Conservation (phyloP, 2,888 invertebrate genomes). For the Volucella inanis region DNA sequence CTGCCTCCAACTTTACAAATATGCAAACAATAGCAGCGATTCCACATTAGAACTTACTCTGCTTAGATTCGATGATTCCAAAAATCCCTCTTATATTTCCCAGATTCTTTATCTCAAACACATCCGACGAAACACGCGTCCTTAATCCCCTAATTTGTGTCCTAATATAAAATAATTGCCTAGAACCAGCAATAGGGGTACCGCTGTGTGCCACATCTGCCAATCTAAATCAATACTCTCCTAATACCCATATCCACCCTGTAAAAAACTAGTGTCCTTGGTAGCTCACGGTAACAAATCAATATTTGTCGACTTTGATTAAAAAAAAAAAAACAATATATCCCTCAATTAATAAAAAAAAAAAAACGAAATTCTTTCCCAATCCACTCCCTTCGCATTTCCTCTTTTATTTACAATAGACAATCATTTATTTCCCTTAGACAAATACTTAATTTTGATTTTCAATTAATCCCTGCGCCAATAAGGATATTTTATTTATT, state of each 20-base stretch:
- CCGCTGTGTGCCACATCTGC: conserved; percentile 49
- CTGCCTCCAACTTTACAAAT: too few species aligned
- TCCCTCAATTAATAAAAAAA: conserved; percentile 2
- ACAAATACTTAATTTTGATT: conserved; percentile 72
- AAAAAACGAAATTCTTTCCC: not conserved
- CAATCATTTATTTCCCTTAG: conserved; percentile 69
- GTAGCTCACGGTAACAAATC: conserved; percentile 38
- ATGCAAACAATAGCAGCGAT: too few species aligned
- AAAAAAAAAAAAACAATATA: conserved; percentile 5
- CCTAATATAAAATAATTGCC: conserved; percentile 31
- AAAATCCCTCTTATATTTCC: conserved; percentile 2
- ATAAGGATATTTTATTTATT: conserved; percentile 52
- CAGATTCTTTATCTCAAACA: not conserved
- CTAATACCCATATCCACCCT: conserved; percentile 26
- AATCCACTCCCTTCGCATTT: conserved; percentile 7
- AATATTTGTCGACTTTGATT: conserved; percentile 55
- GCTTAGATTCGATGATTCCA: too few species aligned
- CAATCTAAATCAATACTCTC: conserved; percentile 34
- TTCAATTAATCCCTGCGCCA: conserved; percentile 69
- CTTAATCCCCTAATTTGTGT: not conserved
- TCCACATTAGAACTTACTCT: too few species aligned
- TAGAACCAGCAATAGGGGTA: conserved; percentile 25
- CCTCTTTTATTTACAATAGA: conserved; percentile 26
- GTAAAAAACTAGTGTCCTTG: conserved; percentile 17
- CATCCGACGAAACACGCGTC: not conserved